These are phyloP conservation scores for Gopherus flavomarginatus DNA, from an alignment of 2,113 vertebrate species.

Conservation along the genomic window DNA sequence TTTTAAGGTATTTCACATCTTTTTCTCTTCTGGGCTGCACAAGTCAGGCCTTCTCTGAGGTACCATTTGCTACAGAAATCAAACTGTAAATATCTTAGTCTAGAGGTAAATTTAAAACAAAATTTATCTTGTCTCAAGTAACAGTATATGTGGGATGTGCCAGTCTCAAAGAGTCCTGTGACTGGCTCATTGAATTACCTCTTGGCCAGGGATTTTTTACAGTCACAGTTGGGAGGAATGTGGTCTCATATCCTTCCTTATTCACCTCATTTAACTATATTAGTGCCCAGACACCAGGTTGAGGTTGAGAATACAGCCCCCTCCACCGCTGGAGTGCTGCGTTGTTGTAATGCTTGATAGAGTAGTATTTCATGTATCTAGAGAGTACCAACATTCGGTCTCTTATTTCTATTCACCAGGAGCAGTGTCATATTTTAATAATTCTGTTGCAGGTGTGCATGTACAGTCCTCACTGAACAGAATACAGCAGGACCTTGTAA, in stretches of 20 bases:
- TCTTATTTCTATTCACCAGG: not conserved
- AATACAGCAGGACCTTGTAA: not conserved
- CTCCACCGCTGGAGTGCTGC: not conserved
- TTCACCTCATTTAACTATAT: not conserved
- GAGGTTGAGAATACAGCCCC: not conserved
- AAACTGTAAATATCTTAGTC: not conserved
- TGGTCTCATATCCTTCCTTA: not conserved
- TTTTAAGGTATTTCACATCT: not conserved
- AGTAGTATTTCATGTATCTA: not conserved
- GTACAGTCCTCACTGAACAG: not conserved
- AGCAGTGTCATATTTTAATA: not conserved
- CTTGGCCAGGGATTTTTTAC: not conserved
- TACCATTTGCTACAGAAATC: not conserved
- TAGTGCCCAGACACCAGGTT: not conserved
- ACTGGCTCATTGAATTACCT: not conserved
- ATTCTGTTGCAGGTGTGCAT: accelerated
- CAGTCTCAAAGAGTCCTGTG: not conserved
- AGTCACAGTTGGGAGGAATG: not conserved
- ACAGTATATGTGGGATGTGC: not conserved
- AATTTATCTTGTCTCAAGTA: not conserved
- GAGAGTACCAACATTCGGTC: not conserved
- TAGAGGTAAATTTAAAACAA: not conserved
- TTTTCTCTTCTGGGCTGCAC: not conserved
- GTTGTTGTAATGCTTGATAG: not conserved
- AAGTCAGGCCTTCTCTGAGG: not conserved